Conservation (phyloP, 2,113 vertebrate species). For the Ellobius talpinus region DNA sequence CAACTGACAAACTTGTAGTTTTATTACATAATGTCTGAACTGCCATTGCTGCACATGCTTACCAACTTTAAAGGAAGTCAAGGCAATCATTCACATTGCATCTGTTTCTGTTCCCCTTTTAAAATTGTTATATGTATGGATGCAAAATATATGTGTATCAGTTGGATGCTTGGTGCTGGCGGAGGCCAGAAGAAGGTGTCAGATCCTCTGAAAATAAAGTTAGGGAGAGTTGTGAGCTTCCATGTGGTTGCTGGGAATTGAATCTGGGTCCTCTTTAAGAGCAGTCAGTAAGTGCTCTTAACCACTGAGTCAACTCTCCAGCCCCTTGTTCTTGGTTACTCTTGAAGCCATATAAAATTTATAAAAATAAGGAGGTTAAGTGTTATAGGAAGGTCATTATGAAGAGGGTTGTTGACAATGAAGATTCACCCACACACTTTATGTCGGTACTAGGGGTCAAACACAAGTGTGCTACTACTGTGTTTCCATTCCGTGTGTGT, state of each 20-base stretch:
- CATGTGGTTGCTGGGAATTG: not conserved
- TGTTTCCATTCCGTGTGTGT: not conserved
- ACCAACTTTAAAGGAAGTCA: slow-evolving; percentile 64
- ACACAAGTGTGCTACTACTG: not conserved
- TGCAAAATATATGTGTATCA: not conserved
- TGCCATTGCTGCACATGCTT: slow-evolving; percentile 12
- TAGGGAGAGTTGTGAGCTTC: not conserved
- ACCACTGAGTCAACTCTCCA: not conserved
- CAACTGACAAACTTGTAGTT: slow-evolving; percentile 30
- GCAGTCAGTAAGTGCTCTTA: not conserved
- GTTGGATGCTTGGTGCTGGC: not conserved
- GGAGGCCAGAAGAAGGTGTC: not conserved
- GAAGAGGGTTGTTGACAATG: slow-evolving; percentile 47
- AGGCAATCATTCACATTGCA: not conserved
- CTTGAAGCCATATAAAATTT: slow-evolving; percentile 56
- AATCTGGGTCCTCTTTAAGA: not conserved
- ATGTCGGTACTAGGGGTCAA: not conserved
- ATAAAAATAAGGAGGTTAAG: slow-evolving; percentile 1
- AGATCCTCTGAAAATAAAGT: not conserved
- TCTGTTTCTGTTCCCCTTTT: slow-evolving; percentile 6
- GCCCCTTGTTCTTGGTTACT: slow-evolving; percentile 33
- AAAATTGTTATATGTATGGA: not conserved
- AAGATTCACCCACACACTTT: not conserved
- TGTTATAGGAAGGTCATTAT: slow-evolving; percentile 56
- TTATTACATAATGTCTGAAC: slow-evolving; percentile 49